Evolutionary conservation across 2,797 vertebrate species (phyloP), one percentile per base, ranked within the genome.

Genomic region (Parauchenoglanis punctatus): DNA sequence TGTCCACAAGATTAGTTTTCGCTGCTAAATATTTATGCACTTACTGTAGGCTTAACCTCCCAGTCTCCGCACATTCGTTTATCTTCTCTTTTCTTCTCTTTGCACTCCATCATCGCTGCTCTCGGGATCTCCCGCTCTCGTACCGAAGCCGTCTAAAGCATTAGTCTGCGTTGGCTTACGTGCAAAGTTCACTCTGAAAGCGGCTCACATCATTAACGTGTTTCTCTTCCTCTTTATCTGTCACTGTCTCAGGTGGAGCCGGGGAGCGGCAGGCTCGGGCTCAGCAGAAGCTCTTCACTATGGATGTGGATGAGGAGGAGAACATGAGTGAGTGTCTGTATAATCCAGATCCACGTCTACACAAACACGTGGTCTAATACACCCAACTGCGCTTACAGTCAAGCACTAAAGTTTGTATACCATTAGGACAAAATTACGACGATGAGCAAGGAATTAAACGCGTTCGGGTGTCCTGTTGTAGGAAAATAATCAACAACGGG

Each of bases 281-380:
- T 91, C 96, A 96, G 92, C 96, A 91, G 89, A 96, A 96, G 90
- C 91, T 91, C 86, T 95, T 95, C 93, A 92, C 94, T 92, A 98
- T 99, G 98, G 98, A 99, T 89, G 91, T 96, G 92, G 98, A 99
- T 11, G 98, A 99, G 91, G 98, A 98, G 93, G 98, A 98, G 95
- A 99, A 98, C 91, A 98, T 98, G 98, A 99, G 98, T 99, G 97
- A 99, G 98, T 97, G 84, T 59, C 84, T 54, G 65, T 87, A 87
- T 87, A 87, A 67, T 68, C 7, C 61, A 76, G 2, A 76, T 25
- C 35, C 82, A 81, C 59, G 35, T 35, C 80, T 52, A 78, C 40
- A 77, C 77, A 23, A 46, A 52, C 73, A 70, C 40, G 65, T 18
- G 7, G 25, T 54, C 46, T 54, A 54, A 72, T 20, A 10, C 13